Evolutionary conservation across 2,113 vertebrate genomes (phyloP).

Genomic region (Lynx canadensis): DNA sequence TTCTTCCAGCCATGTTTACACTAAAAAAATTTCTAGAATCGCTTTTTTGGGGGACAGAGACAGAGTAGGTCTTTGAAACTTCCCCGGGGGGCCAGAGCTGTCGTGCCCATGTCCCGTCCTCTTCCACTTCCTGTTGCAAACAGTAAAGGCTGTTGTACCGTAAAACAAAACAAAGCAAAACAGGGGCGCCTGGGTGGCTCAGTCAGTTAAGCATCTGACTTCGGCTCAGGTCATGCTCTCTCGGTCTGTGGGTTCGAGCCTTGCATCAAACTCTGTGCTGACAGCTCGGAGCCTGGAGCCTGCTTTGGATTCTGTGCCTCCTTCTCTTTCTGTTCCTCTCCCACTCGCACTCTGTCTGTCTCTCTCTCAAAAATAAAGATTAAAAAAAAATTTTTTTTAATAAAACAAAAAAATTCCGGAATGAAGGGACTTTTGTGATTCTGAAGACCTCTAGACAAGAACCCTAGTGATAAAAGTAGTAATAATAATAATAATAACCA

Average conservation of each 20-base stretch:
- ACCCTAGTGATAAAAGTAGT: not conserved
- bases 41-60: not conserved
- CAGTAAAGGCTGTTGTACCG: not conserved
- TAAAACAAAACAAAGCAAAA: too few relatives aligned
- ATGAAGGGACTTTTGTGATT: not conserved
- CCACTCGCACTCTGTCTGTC: too few relatives aligned
- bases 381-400: too few relatives aligned
- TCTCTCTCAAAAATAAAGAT: too few relatives aligned
- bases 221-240: too few relatives aligned
- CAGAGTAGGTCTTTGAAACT: not conserved
- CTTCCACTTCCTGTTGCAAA: not conserved
- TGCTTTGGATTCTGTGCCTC: too few relatives aligned
- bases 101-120: not conserved
- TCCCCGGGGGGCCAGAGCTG: not conserved
- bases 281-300: too few relatives aligned
- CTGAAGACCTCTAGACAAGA: not conserved
- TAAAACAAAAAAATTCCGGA: not conserved
- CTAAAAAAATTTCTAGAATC: not conserved
- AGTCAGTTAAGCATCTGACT: too few relatives aligned
- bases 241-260: too few relatives aligned
- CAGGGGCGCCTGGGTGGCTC: too few relatives aligned
- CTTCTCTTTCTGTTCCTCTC: too few relatives aligned
- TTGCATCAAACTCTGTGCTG: too few relatives aligned
- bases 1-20: not conserved
- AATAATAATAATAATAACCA: not conserved